Evolutionary conservation across 2,888 invertebrate species (phyloP), one percentile per base, ranked within the genome.

Genomic region (Andrena dorsata): DNA sequence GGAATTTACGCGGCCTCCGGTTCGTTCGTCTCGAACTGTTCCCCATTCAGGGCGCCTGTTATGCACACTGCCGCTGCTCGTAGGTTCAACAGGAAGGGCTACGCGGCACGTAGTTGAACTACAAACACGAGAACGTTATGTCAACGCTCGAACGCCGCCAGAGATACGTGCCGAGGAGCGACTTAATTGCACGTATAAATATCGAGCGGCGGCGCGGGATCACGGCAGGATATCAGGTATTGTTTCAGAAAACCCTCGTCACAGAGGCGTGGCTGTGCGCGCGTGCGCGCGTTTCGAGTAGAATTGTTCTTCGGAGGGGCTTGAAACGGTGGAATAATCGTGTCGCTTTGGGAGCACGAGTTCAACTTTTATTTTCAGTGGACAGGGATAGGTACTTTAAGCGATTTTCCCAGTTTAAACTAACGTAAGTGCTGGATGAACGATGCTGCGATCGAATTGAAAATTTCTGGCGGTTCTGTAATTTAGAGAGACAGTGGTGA

Each of bases 231-330:
- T 75, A 80, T 84, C 64, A 66, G 63, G 69, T 86, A 76, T 86
- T 87, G 74, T 86, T 73, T 84, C 53, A 86, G 87, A 77, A 84
- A 86, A 86, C 69, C 47, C 23, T 84, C 41, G 23, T 23, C 8
- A 4, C 23, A n/a, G n/a, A 3, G n/a, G n/a, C 16, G 49, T 58
- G 30, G 28, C 28, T 41, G 58, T 16, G 28, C 0, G 61, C 2
- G 8, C 0, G 61, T 1, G 8, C n/a, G 5, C 23, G n/a, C 13
- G 30, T 28, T 23, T 2, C 5, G 7, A 28, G 32, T 30, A 20
- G 10, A 58, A 47, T 23, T 32, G 47, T 56, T 7, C 35, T 8
- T 71, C 8, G n/a, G 13, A 28, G 35, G 16, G 13, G 20, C 26
- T 32, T 3, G 51, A 32, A 61, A n/a, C 10, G 23, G n/a, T 2